Evolutionary conservation across 2,888 invertebrate genomes (phyloP), one percentile per base, ranked within the genome.

Genomic region (Tipula confusa): DNA sequence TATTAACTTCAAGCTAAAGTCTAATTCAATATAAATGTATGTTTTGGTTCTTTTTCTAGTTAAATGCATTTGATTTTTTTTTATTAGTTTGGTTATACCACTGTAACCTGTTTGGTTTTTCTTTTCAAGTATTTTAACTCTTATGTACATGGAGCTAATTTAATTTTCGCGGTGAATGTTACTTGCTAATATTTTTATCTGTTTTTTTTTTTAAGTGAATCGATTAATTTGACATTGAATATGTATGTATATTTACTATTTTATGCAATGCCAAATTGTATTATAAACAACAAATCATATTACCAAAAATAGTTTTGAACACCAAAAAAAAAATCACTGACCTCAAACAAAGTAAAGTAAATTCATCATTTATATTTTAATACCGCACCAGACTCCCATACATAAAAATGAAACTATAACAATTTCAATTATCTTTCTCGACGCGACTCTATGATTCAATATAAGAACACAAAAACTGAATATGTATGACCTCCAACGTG

Each of bases 281-380:
- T n/a, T n/a, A n/a, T n/a, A 36, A 5, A 36, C 36, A 43, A 13
- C 3, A 31, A 31, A 3, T 31, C 31, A 43, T 31, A 31, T 31
- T 43, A 64, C 64, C 64, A 64, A 64, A 64, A 64, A 64, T 64
- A 64, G 64, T 64, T 64, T 64, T n/a, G 1, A 24, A 64, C 24
- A n/a, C n/a, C 24, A 43, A 5, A 43, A 15, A 43, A 64, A 64
- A 64, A 64, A 64, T 64, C 64, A 64, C 64, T 64, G 64, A 64
- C 64, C 64, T 64, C 64, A 64, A 64, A 64, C 64, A 64, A 64
- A 64, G 24, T 64, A 64, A 64, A 24, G 64, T 64, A 64, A n/a
- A 64, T 64, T 64, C 64, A 64, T 64, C 64, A 64, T 64, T 64
- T n/a, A n/a, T n/a, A n/a, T n/a, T n/a, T n/a, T n/a, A n/a, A n/a